Percentiles rank a stretch among this genome's conserved stretches.
These are phyloP conservation scores for Galaxea fascicularis DNA, from an alignment of 92 coral and sea anemone genomes.

Conservation along the genomic window DNA sequence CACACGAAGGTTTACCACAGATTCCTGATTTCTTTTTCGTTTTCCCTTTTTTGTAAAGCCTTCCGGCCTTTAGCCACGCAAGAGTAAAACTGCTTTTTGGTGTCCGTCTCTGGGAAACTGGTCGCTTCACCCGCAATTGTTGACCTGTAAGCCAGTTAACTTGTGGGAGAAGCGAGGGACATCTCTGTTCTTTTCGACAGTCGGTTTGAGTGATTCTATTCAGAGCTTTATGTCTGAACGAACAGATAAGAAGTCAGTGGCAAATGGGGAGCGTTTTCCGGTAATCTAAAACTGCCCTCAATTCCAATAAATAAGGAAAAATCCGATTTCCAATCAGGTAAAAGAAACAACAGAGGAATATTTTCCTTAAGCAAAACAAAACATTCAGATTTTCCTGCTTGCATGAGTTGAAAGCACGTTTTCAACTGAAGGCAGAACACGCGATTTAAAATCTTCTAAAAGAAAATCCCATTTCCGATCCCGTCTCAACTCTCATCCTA, in stretches of 20 bases:
- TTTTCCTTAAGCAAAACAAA: too few species aligned
- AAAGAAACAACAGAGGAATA: not conserved
- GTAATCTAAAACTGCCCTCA: too few species aligned
- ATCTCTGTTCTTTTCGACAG: not conserved
- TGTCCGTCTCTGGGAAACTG: too few species aligned
- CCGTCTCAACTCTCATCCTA: not conserved
- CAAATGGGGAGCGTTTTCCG: too few species aligned
- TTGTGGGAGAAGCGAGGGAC: too few species aligned
- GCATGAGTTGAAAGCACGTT: not conserved
- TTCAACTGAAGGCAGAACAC: not conserved
- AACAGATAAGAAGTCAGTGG: not conserved
- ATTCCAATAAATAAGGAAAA: not conserved
- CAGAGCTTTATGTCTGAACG: not conserved
- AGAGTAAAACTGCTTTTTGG: too few species aligned
- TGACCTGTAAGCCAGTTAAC: too few species aligned
- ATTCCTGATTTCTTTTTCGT: not conserved
- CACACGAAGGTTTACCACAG: not conserved
- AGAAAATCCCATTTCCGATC: not conserved
- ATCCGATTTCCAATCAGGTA: not conserved
- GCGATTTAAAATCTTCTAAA: not conserved
- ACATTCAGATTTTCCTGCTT: not conserved
- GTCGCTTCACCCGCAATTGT: too few species aligned
- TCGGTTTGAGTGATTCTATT: not conserved
- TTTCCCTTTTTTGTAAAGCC: not conserved
- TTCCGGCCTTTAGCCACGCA: too few species aligned